Percentiles rank a stretch among this genome's conserved stretches.
These are phyloP conservation scores for Sepiola atlantica DNA, from an alignment of 2,888 invertebrate genomes.

Conservation along the genomic window DNA sequence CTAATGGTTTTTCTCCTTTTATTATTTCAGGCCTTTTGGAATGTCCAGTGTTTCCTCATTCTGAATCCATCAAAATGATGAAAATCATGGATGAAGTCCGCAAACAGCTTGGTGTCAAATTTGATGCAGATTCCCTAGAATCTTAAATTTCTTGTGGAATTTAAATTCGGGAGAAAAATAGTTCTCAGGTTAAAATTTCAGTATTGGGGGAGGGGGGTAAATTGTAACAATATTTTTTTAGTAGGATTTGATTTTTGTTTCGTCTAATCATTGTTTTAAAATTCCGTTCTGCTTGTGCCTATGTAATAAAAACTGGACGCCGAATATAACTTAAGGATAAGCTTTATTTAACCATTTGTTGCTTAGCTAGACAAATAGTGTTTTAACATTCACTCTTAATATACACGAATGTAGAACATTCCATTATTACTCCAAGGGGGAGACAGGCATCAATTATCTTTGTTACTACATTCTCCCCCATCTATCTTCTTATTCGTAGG, in stretches of 20 bases:
- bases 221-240: background rate
- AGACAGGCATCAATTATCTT: too few relatives aligned
- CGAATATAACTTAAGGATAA: too few relatives aligned
- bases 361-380: too few relatives aligned
- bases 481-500: too few relatives aligned
- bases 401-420: too few relatives aligned
- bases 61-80: conserved; percentile 60
- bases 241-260: background rate
- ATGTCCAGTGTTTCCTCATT: conserved; percentile 57
- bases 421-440: too few relatives aligned
- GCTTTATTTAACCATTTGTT: too few relatives aligned
- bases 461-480: too few relatives aligned
- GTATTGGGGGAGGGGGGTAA: background rate
- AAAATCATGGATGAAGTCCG: conserved; percentile 61
- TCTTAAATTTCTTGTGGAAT: background rate
- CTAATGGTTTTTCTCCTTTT: background rate
- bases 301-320: too few relatives aligned
- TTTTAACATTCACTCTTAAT: too few relatives aligned
- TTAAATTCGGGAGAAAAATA: background rate
- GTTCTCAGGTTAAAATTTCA: background rate
- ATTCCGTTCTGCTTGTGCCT: too few relatives aligned
- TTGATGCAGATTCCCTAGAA: conserved; percentile 43
- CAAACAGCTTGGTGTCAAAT: conserved; percentile 60
- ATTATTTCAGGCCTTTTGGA: conserved; percentile 61
- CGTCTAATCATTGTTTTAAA: background rate